phyloP scores from a whole-genome alignment of 2,113 vertebrate genomes.

The Steatornis caripensis region DNA sequence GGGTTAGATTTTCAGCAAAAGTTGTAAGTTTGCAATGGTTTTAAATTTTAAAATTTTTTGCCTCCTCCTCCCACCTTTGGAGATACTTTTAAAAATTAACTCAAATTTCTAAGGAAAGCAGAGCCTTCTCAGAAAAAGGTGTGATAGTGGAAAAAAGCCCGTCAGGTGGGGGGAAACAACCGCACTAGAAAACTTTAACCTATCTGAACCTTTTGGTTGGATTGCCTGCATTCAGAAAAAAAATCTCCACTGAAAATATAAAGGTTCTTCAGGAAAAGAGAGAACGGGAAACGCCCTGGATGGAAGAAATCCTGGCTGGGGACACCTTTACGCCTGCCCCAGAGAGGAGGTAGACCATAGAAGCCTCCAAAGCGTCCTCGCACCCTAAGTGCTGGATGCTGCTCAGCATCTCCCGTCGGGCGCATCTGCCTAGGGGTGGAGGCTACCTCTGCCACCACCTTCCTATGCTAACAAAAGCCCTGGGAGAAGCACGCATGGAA shows the following conservation, averaged over 20 bases:
- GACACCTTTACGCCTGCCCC: not conserved
- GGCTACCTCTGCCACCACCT: not conserved
- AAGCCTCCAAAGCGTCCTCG: not conserved
- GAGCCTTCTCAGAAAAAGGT: not conserved
- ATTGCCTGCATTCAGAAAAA: not conserved
- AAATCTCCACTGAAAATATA: not conserved
- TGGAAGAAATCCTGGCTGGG: not conserved
- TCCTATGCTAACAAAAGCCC: not conserved
- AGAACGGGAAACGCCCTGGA: not conserved
- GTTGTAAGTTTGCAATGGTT: not conserved
- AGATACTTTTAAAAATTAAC: not conserved
- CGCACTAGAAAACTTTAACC: not conserved
- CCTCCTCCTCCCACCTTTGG: not conserved
- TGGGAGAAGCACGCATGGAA: not conserved
- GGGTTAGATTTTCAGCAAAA: not conserved
- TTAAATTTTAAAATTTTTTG: not conserved
- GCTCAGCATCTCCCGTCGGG: rapidly evolving
- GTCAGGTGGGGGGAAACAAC: not conserved
- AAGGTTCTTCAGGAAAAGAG: not conserved
- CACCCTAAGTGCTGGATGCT: too few relatives aligned
- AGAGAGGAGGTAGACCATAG: rapidly evolving
- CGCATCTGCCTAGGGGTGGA: not conserved
- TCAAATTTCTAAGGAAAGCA: not conserved
- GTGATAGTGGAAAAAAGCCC: not conserved
- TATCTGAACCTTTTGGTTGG: not conserved